Evolutionary conservation across 2,113 vertebrate genomes (phyloP).

Genomic region (Eulacestoma nigropectus): DNA sequence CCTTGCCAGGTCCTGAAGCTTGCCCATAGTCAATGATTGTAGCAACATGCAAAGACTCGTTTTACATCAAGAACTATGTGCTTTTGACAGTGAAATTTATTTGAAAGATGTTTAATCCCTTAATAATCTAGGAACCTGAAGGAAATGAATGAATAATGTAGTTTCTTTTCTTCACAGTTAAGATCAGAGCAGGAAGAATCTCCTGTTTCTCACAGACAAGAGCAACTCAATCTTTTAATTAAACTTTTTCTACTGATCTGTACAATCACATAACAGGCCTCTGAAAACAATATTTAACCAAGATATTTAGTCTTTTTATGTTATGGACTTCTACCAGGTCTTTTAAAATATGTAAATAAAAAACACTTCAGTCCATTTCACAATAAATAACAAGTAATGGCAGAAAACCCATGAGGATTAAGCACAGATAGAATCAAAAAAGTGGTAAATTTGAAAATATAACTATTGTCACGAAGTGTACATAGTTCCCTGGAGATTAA

Average conservation of each 20-base stretch:
- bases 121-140: constrained; percentile 8
- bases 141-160: constrained; percentile 27
- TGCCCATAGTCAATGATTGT: neutral
- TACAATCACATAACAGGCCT: neutral
- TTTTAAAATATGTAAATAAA: neutral
- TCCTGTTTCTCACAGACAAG: neutral
- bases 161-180: neutral
- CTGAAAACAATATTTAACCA: neutral
- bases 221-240: neutral
- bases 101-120: neutral
- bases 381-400: neutral
- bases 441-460: neutral
- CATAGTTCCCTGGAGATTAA: neutral
- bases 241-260: neutral
- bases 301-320: neutral
- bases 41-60: neutral
- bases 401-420: neutral
- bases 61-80: neutral
- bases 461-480: neutral
- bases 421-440: neutral
- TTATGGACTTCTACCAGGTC: neutral
- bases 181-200: neutral
- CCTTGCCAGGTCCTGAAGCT: neutral
- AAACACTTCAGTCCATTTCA: neutral
- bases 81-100: constrained; percentile 25